Evolutionary conservation across 2,797 vertebrate species (phyloP), one percentile per base, ranked within the genome.

Genomic region (Acanthurus lineatus): DNA sequence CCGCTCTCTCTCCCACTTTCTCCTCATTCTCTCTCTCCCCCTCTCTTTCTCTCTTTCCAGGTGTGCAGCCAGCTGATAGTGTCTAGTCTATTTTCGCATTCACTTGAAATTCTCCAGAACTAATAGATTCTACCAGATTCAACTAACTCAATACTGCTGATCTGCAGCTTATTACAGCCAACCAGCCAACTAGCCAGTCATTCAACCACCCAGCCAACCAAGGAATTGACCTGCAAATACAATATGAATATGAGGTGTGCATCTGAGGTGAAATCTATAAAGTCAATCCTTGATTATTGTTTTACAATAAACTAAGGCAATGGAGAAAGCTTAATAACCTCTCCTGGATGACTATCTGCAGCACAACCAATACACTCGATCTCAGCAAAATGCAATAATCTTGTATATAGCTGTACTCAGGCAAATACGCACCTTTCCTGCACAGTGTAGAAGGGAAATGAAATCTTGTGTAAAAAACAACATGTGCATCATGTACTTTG

Each of bases 51-150:
- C 76, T 70, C 79, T 86, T 84, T 63, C 90, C 91, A 92, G 91
- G 92, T 93, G 92, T 93, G 91, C 89, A 89, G 83, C 86, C 79
- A 78, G 90, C 91, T 90, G 92, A 93, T 93, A 93, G 87, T 71
- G 90, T 90, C 83, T 61, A 42, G 83, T 90, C 69, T 86, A 85
- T 91, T 91, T 91, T 85, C 87, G 87, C 88, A 90, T 91, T 89
- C 76, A 82, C 83, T 86, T 89, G 80, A 93, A 91, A 92, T 91
- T 92, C 89, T 64, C 84, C 88, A 87, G 88, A 93, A 90, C 89
- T 90, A 93, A 93, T 90, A 92, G 88, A 93, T 93, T 87, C 76
- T 28, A 88, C 73, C 67, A 91, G 88, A 92, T 89, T 86, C 81
- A 51, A 76, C 86, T 82, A 83, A 83, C 78, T 77, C 85, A 86